These are phyloP conservation scores for Eptesicus fuscus DNA, from an alignment of 2,113 vertebrate genomes.

Conservation along the genomic window DNA sequence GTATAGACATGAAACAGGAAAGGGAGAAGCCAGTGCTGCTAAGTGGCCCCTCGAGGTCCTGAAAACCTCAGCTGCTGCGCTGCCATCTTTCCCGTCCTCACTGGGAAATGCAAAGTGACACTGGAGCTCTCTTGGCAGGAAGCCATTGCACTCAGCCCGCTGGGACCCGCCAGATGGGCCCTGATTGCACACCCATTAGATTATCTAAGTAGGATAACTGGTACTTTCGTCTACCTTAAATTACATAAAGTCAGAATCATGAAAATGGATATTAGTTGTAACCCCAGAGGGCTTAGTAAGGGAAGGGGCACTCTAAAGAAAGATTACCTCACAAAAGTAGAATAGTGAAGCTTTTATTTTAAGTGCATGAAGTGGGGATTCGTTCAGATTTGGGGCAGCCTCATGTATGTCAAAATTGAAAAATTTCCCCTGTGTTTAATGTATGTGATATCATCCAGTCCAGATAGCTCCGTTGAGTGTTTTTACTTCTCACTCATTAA, in stretches of 20 bases:
- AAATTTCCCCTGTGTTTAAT: not conserved
- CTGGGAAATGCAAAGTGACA: not conserved
- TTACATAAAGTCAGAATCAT: constrained; percentile 37
- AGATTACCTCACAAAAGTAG: not conserved
- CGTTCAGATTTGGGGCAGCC: not conserved
- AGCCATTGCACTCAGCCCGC: not conserved
- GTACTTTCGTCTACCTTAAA: not conserved
- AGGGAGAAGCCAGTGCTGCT: not conserved
- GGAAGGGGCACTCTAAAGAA: not conserved
- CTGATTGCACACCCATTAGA: constrained; percentile 17
- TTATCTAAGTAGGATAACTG: not conserved
- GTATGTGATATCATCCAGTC: not conserved
- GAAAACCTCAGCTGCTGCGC: not conserved
- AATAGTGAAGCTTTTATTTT: not conserved
- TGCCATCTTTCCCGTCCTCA: not conserved
- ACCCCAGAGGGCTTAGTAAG: constrained; percentile 16
- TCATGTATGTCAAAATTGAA: not conserved
- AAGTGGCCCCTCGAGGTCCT: not conserved
- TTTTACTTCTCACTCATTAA: not conserved
- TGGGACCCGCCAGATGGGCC: not conserved
- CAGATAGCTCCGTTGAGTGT: not conserved
- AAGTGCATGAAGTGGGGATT: not conserved
- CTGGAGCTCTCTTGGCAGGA: not conserved
- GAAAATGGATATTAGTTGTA: constrained; percentile 40
- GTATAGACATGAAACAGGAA: not conserved